phyloP scores from a whole-genome alignment of 2,888 invertebrate species.

The Dryadula phaetusa region DNA sequence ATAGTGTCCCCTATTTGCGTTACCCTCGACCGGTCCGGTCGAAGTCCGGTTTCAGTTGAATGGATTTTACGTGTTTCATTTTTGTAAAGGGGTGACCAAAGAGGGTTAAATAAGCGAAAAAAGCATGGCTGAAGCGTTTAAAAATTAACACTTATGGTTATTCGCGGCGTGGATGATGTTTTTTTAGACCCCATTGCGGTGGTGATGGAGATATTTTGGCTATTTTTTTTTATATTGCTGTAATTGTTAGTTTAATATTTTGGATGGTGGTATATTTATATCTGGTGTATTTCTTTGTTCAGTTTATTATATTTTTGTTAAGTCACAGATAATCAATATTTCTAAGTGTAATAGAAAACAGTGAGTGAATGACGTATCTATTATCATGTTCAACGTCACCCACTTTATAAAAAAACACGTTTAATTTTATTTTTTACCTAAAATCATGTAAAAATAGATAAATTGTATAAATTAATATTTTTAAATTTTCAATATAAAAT shows the following conservation, averaged over 20 bases:
- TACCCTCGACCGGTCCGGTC: conserved; percentile 53
- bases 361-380: not conserved
- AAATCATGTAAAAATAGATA: not conserved
- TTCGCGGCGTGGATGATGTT: conserved; percentile 8
- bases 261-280: too few species aligned
- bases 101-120: conserved; percentile 61
- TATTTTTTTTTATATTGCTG: too few species aligned
- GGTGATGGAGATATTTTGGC: not conserved
- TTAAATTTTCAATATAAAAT: not conserved
- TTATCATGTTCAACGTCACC: not conserved
- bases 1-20: conserved; percentile 39
- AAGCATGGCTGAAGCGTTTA: conserved; percentile 56
- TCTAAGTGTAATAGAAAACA: not conserved
- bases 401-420: too few species aligned
- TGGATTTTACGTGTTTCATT: conserved; percentile 72
- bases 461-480: not conserved
- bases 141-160: conserved; percentile 43
- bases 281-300: too few species aligned
- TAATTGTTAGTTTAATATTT: too few species aligned
- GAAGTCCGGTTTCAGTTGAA: conserved; percentile 66
- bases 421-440: too few species aligned
- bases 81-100: conserved; percentile 53
- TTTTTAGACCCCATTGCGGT: not conserved
- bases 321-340: not conserved
- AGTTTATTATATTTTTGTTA: too few species aligned